A percentile compares a stretch with the other conserved stretches of the same genome.
phyloP scores from a whole-genome alignment of 2,888 invertebrate genomes.

The Omphaloscelis lunosa region DNA sequence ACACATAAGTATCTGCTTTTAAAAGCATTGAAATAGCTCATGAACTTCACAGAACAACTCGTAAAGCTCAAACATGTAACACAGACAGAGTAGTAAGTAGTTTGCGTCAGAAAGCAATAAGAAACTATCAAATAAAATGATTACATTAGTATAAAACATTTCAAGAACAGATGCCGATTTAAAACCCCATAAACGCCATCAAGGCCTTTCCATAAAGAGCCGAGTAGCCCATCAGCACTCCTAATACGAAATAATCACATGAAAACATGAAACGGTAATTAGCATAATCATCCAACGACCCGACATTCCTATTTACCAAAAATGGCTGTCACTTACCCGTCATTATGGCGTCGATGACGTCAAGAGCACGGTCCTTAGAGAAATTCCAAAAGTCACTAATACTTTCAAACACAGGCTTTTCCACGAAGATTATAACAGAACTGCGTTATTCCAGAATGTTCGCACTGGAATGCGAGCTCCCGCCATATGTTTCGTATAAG shows the following conservation, averaged over 20 bases:
- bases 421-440: conserved; percentile 75
- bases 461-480: conserved; percentile 78
- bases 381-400: conserved; percentile 47
- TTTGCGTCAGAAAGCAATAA: conserved; percentile 38
- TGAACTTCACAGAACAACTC: conserved; percentile 17
- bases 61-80: conserved; percentile 21
- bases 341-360: conserved; percentile 55
- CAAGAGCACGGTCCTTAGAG: conserved; percentile 35
- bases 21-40: conserved; percentile 22
- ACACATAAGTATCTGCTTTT: not conserved
- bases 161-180: conserved; percentile 61
- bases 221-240: conserved; percentile 55
- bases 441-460: conserved; percentile 84
- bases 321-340: conserved; percentile 64
- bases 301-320: conserved; percentile 55
- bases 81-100: conserved; percentile 5
- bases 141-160: conserved; percentile 54
- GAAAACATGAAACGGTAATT: conserved; percentile 58
- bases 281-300: conserved; percentile 59
- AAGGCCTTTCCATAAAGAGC: conserved; percentile 60
- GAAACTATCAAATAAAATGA: conserved; percentile 30
- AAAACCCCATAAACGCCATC: conserved; percentile 59
- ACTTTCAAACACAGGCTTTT: conserved; percentile 72
- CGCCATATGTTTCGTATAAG: conserved; percentile 85
- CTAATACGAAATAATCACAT: conserved; percentile 58